Conservation (phyloP, 2,113 vertebrate species). For the Archocentrus centrarchus region DNA sequence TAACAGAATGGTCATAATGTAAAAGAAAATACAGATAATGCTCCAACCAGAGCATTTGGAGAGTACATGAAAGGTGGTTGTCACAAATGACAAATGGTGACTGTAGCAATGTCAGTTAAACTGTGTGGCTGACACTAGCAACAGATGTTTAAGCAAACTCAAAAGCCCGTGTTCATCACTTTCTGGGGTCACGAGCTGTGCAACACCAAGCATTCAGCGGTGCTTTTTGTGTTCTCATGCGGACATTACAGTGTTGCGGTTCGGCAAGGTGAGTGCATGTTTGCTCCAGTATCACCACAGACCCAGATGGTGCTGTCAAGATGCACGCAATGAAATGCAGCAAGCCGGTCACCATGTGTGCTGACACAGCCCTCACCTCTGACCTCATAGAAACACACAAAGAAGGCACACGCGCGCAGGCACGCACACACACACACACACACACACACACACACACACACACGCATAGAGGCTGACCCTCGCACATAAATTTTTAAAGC, state of each 20-base stretch:
- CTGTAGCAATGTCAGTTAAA: not conserved
- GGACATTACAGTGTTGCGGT: not conserved
- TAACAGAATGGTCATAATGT: not conserved
- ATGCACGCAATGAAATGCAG: not conserved
- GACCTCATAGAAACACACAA: constrained; percentile 27
- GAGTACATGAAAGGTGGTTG: not conserved
- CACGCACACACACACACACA: too few species aligned
- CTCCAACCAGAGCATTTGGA: not conserved
- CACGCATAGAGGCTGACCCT: not conserved
- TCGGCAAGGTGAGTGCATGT: constrained; percentile 8
- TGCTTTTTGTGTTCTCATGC: constrained; percentile 16
- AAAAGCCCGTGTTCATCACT: not conserved
- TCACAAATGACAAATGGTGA: not conserved
- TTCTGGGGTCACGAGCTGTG: not conserved
- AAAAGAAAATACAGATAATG: not conserved
- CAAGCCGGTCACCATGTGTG: not conserved
- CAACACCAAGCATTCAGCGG: not conserved
- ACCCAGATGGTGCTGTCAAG: constrained; percentile 58
- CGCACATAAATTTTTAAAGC: not conserved
- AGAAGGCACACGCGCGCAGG: not conserved
- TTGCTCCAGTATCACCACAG: not conserved
- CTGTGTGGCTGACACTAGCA: constrained; percentile 6
- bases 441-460: not conserved
- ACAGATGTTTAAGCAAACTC: constrained; percentile 14
- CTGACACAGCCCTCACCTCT: constrained; percentile 37